A percentile compares a stretch with the other conserved stretches of the same genome.
These are phyloP conservation scores for Arvicola amphibius DNA, from an alignment of 2,797 vertebrate genomes.

Conservation along the genomic window DNA sequence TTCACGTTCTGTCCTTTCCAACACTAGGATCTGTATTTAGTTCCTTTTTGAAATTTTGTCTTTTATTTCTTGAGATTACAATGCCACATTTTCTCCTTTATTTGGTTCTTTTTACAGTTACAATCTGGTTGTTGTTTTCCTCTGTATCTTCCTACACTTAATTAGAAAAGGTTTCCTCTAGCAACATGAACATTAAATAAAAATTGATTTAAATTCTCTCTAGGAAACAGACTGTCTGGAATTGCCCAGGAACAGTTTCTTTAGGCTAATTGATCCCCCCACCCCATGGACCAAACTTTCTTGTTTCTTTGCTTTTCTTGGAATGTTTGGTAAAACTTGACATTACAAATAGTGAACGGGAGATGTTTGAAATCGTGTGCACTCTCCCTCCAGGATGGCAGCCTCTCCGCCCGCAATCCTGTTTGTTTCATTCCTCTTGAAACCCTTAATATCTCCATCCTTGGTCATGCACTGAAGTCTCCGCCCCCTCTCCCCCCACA, in stretches of 20 bases:
- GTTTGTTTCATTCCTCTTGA: neutral
- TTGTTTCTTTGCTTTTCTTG: neutral
- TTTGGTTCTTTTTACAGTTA: neutral
- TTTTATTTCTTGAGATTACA: neutral
- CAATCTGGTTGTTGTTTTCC: neutral
- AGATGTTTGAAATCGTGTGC: neutral
- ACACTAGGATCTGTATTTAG: neutral
- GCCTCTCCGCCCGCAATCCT: no score
- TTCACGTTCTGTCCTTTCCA: neutral
- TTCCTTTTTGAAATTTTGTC: neutral
- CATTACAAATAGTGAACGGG: neutral
- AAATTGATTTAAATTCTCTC: neutral
- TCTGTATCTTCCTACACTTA: neutral
- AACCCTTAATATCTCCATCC: no score
- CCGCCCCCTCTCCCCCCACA: fast-evolving
- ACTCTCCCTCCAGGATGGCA: neutral
- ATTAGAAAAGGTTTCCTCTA: neutral
- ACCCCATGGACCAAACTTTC: neutral
- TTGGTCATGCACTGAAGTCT: neutral
- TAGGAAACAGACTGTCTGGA: neutral
- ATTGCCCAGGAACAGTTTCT: neutral
- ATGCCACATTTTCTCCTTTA: neutral
- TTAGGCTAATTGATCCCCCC: neutral
- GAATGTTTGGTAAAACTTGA: neutral
- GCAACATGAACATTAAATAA: neutral